phyloP scores from a whole-genome alignment of 2,888 invertebrate species.

The Drosophila flavopinicola region DNA sequence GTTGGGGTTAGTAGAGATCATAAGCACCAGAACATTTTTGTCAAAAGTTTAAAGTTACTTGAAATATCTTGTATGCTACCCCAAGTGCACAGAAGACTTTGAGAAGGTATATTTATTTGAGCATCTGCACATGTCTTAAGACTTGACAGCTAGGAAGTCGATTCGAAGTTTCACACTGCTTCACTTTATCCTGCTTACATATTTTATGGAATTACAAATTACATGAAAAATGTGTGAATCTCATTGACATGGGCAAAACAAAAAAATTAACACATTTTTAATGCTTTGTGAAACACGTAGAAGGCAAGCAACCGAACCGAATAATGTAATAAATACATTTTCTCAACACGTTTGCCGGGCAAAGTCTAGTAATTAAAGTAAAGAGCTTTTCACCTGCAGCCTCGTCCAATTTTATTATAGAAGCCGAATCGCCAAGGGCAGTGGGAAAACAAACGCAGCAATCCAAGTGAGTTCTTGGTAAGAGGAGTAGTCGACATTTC shows the following conservation, averaged over 20 bases:
- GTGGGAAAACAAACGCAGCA: not conserved
- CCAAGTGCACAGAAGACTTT: no score
- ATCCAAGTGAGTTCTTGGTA: conserved; percentile 2
- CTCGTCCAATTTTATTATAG: conserved; percentile 37
- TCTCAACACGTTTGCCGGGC: conserved; percentile 8
- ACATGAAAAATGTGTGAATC: conserved; percentile 9
- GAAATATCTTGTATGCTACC: no score
- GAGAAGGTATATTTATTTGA: no score
- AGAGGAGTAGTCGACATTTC: conserved; percentile 13
- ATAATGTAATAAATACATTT: conserved; percentile 2
- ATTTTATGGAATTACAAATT: no score
- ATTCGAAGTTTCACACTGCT: not conserved
- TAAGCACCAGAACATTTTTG: no score
- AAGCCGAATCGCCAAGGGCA: conserved; percentile 28
- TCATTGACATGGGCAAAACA: not conserved
- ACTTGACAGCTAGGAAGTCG: no score
- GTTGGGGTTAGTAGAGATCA: no score
- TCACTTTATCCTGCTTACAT: no score
- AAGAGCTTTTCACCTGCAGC: conserved; percentile 29
- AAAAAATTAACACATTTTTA: conserved; percentile 1
- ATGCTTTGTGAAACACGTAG: conserved; percentile 1
- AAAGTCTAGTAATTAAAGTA: conserved; percentile 10
- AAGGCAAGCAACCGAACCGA: conserved; percentile 10
- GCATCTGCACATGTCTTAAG: no score
- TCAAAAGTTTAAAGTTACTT: no score